Evolutionary conservation across 2,797 vertebrate genomes (phyloP), one percentile per base, ranked within the genome.

Genomic region (Enteromius radiatus): DNA sequence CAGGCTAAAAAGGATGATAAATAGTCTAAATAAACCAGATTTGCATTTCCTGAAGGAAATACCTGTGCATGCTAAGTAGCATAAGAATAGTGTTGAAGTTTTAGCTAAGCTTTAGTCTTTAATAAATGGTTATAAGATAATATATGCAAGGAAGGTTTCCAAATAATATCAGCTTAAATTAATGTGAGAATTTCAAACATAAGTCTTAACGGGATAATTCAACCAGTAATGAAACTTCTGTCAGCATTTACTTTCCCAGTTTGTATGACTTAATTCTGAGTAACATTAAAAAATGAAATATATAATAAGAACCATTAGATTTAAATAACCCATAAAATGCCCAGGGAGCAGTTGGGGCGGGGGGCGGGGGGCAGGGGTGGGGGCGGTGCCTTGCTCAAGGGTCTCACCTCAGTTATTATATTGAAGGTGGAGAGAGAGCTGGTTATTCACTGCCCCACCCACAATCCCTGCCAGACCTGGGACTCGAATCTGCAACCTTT

Each of bases 21-120:
- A 94, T 90, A 87, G 87, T 80, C 83, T 70, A 93, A 91, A 90
- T 91, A 92, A 92, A 91, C 86, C 90, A 91, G 90, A 76, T 76
- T 67, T 54, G 33, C 43, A 82, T 82, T 76, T 69, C 49, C 63
- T 59, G 3, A 59, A 76, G 26, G 45, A 65, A 81, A 52, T 9
- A 74, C 45, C 69, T 38, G 28, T 49, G 41, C 21, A 31, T 82
- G 47, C 73, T 36, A 76, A 54, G 47, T 28, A 56, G 63, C 33
- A 82, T 38, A 65, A 74, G 28, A 74, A 74, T 5, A n/a, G 11
- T 3, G 15, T 56, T 11, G 36, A 65, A 26, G 19, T 75, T 82
- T 45, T 33, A 33, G 64, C 36, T 54, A 43, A 56, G 38, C 21
- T 59, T 75, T 82, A n/a, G 33, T 76, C 38, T 75, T 21, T 26